A percentile compares a stretch with the other conserved stretches of the same genome.
These are phyloP conservation scores for Patella ulyssiponensis DNA, from an alignment of 2,888 invertebrate species.

Conservation along the genomic window DNA sequence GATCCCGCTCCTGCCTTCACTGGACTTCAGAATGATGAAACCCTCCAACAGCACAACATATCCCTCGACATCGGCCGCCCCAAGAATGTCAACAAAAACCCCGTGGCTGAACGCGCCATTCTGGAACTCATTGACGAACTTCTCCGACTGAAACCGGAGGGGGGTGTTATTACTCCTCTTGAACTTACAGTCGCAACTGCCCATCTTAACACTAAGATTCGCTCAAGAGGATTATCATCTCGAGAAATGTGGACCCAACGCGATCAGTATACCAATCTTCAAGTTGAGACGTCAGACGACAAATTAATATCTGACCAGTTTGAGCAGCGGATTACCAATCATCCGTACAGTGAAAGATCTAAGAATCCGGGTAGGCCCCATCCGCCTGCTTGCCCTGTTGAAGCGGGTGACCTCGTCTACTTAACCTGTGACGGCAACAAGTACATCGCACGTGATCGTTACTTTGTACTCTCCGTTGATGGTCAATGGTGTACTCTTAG, in stretches of 20 bases:
- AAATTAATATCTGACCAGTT: slow-evolving; percentile 6
- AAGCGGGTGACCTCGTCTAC: background rate
- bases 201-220: slow-evolving; percentile 18
- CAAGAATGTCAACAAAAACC: slow-evolving; percentile 48
- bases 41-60: slow-evolving; percentile 30
- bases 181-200: slow-evolving; percentile 6
- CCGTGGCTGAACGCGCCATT: slow-evolving; percentile 50
- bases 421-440: background rate
- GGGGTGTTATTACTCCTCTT: background rate
- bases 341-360: slow-evolving; percentile 7
- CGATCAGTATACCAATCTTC: slow-evolving; percentile 8
- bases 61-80: slow-evolving; percentile 39
- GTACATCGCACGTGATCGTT: background rate
- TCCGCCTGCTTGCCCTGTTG: background rate
- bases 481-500: background rate
- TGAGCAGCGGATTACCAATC: background rate
- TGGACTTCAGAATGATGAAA: slow-evolving; percentile 30
- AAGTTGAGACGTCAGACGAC: slow-evolving; percentile 4
- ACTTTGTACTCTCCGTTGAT: background rate
- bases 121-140: slow-evolving; percentile 47
- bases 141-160: slow-evolving; percentile 38
- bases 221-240: slow-evolving; percentile 12
- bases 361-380: background rate
- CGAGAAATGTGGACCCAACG: slow-evolving; percentile 12
- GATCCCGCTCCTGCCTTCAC: slow-evolving; percentile 43